Percentiles rank a stretch among this genome's conserved stretches.
phyloP scores from a whole-genome alignment of 2,113 vertebrate species.

The Hassar affinis region DNA sequence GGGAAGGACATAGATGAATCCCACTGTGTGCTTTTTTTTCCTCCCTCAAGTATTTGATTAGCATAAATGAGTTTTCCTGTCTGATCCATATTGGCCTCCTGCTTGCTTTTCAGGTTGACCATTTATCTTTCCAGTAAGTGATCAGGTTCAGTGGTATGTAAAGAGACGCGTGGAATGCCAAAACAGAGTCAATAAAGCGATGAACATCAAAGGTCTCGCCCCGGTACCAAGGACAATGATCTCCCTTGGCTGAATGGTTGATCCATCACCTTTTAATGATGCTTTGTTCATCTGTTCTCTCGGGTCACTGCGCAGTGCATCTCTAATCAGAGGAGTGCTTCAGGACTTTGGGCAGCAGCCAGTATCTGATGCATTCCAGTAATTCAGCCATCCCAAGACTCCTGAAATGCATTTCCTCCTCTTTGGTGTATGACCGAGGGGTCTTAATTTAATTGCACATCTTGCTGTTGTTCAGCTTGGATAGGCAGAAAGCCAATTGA shows the following conservation, averaged over 20 bases:
- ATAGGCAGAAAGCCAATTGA: constrained; percentile 47
- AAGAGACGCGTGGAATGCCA: constrained; percentile 42
- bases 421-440: constrained; percentile 39
- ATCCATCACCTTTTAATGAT: constrained; percentile 56
- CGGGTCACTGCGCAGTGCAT: constrained; percentile 54
- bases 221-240: constrained; percentile 45
- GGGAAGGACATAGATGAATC: neutral
- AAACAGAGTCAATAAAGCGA: constrained; percentile 53
- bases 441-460: constrained; percentile 55
- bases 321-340: constrained; percentile 42
- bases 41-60: constrained; percentile 30
- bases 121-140: constrained; percentile 52
- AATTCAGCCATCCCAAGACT: constrained; percentile 39
- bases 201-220: constrained; percentile 52
- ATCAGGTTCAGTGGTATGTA: constrained; percentile 51
- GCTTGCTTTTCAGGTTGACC: constrained; percentile 52
- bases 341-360: constrained; percentile 49
- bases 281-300: constrained; percentile 49
- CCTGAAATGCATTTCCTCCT: constrained; percentile 48
- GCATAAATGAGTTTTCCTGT: constrained; percentile 37
- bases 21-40: neutral
- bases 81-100: constrained; percentile 42
- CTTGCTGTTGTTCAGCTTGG: constrained; percentile 53
- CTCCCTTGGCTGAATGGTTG: constrained; percentile 56
- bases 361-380: constrained; percentile 56